A percentile compares a stretch with the other conserved stretches of the same genome.
phyloP scores from a whole-genome alignment of 2,888 invertebrate species.

The Andrena chrysosceles region DNA sequence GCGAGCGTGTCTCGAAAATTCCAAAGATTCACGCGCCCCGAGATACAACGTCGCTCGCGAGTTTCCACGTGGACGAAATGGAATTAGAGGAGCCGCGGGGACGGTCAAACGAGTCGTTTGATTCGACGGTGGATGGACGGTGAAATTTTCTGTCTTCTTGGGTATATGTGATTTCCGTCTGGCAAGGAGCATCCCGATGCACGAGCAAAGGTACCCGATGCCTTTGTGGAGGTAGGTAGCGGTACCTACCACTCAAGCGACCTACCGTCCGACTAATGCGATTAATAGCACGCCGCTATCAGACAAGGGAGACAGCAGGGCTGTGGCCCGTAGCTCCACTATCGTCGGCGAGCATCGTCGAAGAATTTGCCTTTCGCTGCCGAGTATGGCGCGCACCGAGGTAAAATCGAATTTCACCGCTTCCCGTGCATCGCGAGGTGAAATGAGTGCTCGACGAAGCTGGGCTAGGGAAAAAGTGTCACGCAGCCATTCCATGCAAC shows the following conservation, averaged over 20 bases:
- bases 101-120: conserved; percentile 25
- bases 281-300: conserved; percentile 77
- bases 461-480: conserved; percentile 40
- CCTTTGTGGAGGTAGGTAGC: conserved; percentile 69
- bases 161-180: conserved; percentile 20
- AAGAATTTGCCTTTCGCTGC: conserved; percentile 75
- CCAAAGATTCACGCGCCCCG: neutral
- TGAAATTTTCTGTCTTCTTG: conserved; percentile 41
- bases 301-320: conserved; percentile 72
- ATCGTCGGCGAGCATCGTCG: conserved; percentile 54
- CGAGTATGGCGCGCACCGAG: conserved; percentile 66
- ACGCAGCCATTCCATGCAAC: conserved; percentile 6
- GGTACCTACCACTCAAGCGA: conserved; percentile 73
- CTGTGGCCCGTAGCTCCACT: conserved; percentile 48
- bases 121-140: neutral
- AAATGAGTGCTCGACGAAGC: conserved; percentile 46
- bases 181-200: conserved; percentile 54
- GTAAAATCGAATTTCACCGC: conserved; percentile 77
- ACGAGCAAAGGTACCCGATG: conserved; percentile 51
- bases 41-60: neutral
- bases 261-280: conserved; percentile 78
- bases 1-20: neutral
- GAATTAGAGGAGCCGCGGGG: conserved; percentile 35
- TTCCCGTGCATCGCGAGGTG: conserved; percentile 56
- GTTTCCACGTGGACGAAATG: conserved; percentile 18